Base-by-base conservation (phyloP, 2,113 vertebrate species). In the Sclerurus mexicanus region DNA sequence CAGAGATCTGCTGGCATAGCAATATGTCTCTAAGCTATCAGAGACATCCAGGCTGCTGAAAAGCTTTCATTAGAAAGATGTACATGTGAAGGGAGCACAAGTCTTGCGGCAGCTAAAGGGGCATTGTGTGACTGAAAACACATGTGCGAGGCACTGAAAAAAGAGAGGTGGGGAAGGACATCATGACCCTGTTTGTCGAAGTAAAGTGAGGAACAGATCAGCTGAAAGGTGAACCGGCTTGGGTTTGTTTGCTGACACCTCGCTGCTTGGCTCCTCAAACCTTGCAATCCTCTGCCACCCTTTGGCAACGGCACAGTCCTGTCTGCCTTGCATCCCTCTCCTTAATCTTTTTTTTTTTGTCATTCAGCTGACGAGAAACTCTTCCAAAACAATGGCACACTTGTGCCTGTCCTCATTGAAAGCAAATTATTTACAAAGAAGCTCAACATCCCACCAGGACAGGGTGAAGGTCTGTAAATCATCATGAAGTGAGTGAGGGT, bases 161-260 rank as follows among this genome's bases (percentile, higher is more conserved):
- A 24, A 18, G 19, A 40, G 67, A 85, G 50, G 84, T 77, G 86
- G 42, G 46, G n/a, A 67, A 85, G 47, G 52, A 13, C 1, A 0
- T 37, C 10, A 6, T 44, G 78, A 69, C 22, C 59, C 69, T 85
- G 53, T 85, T 93, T 73, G 74, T 77, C 7, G 7, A 62, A 90
- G 59, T 17, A 42, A 76, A 86, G 76, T 1, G 4, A 30, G 14
- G 79, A 88, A 42, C 46, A 69, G 59, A 71, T 58, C 72, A 76
- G 72, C 88, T 92, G 85, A 83, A 94, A 95, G 92, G 75, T 83
- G 72, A 92, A 55, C 35, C 83, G 80, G 68, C 55, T 42, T 58
- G 75, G 55, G 42, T 74, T 90, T 95, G 88, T 97, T 97, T 97
- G 88, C 88, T 95, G 86, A 97, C 92, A 88, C 95, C 88, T 97